Conservation (phyloP, 1,140 invertebrate genomes). For the Lordiphosa mommai region DNA sequence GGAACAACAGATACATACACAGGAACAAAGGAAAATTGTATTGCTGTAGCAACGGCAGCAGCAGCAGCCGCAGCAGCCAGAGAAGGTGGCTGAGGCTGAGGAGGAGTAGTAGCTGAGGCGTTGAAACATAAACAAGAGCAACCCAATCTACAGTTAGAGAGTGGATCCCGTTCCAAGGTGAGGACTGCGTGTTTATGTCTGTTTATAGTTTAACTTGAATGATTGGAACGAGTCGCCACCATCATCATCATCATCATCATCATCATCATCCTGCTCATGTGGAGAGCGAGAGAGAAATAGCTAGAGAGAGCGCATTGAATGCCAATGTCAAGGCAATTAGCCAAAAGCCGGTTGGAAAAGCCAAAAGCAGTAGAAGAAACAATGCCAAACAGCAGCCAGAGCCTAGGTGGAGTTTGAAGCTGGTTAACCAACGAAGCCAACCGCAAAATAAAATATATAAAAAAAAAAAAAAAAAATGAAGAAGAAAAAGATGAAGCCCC, state of each 20-base stretch:
- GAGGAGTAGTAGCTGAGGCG: not conserved
- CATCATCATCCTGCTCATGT: not conserved
- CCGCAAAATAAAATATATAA: conserved; percentile 26
- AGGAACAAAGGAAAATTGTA: conserved; percentile 40
- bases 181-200: conserved; percentile 38
- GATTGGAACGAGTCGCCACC: conserved; percentile 37
- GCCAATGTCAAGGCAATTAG: conserved; percentile 77
- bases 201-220: conserved; percentile 54
- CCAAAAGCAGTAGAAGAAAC: conserved; percentile 58
- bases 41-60: conserved; percentile 30
- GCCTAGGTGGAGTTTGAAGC: conserved; percentile 32
- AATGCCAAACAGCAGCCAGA: conserved; percentile 43
- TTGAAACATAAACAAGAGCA: conserved; percentile 27
- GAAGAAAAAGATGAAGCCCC: conserved; percentile 43
- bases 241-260: not conserved
- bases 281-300: conserved; percentile 8
- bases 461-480: conserved; percentile 1
- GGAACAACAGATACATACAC: conserved; percentile 51
- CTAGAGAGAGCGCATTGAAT: conserved; percentile 36
- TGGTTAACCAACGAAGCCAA: conserved; percentile 26
- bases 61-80: conserved; percentile 1
- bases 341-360: conserved; percentile 75
- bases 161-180: not conserved
- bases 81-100: no score
- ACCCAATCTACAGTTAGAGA: conserved; percentile 8